These are phyloP conservation scores for Hozukius guyotensis DNA, from an alignment of 2,797 vertebrate genomes.

Conservation along the genomic window DNA sequence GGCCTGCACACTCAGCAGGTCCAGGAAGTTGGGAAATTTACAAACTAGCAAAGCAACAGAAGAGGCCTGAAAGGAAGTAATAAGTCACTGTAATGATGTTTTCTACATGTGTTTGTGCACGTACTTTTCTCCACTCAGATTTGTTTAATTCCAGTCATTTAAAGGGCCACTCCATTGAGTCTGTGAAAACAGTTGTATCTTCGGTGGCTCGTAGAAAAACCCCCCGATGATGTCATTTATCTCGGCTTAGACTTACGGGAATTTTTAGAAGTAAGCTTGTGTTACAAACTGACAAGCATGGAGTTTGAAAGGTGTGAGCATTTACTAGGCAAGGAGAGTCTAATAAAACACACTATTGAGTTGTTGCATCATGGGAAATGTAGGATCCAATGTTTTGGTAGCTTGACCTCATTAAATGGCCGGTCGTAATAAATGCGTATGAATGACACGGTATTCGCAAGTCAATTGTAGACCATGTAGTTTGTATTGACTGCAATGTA, in stretches of 20 bases:
- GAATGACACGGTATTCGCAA: too few species aligned
- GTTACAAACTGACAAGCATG: neutral
- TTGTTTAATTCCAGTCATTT: neutral
- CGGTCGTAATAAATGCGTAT: rapidly evolving
- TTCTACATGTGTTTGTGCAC: neutral
- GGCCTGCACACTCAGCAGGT: neutral
- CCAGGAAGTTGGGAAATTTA: constrained; percentile 9
- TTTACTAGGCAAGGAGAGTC: neutral
- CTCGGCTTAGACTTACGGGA: neutral
- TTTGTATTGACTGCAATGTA: rapidly evolving
- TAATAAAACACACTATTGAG: neutral
- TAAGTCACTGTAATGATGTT: constrained; percentile 13
- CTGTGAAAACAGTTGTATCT: neutral
- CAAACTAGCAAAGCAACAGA: neutral
- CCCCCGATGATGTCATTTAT: neutral
- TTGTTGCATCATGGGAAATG: neutral
- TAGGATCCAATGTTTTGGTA: neutral
- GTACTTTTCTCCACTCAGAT: neutral
- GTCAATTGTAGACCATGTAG: too few species aligned
- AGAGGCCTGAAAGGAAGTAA: constrained; percentile 23
- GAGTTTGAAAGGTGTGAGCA: neutral
- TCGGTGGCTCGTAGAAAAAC: neutral
- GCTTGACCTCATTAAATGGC: too few species aligned
- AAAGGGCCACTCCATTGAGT: neutral
- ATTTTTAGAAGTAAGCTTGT: neutral